Conservation (phyloP, 2,888 invertebrate species). For the Formica aserva region DNA sequence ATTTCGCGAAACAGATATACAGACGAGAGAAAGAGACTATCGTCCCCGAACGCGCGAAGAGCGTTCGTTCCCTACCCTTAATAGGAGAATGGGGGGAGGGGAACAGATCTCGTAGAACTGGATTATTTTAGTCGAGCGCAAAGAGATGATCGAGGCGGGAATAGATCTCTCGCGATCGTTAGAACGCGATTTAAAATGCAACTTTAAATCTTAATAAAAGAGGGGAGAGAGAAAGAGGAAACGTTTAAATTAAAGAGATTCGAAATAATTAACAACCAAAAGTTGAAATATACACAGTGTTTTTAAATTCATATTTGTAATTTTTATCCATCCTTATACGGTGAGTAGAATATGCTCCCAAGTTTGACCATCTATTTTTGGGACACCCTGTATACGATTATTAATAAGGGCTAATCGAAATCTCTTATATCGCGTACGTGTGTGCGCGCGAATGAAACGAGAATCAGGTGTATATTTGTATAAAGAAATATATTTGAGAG, state of each 20-base stretch:
- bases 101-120: constrained; percentile 23
- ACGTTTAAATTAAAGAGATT: not conserved
- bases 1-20: constrained; percentile 81
- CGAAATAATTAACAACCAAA: not conserved
- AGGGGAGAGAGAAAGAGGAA: not conserved
- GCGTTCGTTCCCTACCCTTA: constrained; percentile 29
- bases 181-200: constrained; percentile 15
- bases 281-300: not conserved
- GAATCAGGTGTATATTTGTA: not conserved
- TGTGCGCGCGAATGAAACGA: not conserved
- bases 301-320: not conserved
- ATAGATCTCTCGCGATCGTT: constrained; percentile 17
- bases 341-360: not conserved
- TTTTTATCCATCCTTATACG: not conserved
- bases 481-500: not conserved
- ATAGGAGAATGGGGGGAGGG: not conserved
- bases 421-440: not conserved
- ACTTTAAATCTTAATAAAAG: not conserved
- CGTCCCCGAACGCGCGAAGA: constrained; percentile 39
- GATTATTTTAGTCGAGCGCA: constrained; percentile 23
- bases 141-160: constrained; percentile 7
- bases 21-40: constrained; percentile 51
- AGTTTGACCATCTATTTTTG: not conserved
- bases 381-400: not conserved
- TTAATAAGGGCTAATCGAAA: not conserved